Base-by-base conservation (phyloP, 2,888 invertebrate species). In the Thymelicus sylvestris region DNA sequence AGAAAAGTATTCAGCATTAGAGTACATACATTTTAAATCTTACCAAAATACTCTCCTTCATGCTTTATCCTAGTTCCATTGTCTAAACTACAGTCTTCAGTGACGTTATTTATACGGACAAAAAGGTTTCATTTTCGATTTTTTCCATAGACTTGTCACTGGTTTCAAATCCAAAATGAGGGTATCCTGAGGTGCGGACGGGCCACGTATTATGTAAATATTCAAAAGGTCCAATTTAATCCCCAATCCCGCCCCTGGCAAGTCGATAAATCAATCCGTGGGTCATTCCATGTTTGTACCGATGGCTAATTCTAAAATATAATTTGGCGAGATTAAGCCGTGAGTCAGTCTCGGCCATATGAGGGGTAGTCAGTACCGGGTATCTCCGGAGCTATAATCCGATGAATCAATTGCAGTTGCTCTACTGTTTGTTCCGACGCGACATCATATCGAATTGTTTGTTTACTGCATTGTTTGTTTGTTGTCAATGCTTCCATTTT, bases 401-500 rank as follows among this genome's bases (percentile, higher is more conserved):
- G 68, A 57, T 63, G 39, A 69, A 57, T 69, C 68, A 63, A 69
- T 69, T 48, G 47, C n/a, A 47, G 31, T 44, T 41, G 52, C 62
- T 57, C 68, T 12, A 15, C 7, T 69, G 57, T 69, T 69, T 69
- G 68, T 69, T 69, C 68, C 68, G 63, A 38, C 19, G 68, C 68
- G 57, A 69, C 63, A 69, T 69, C 63, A 63, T 69, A 69, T 63
- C 62, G 31, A 39, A 55, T 62, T 69, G 57, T 69, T 69, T 63
- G 68, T 57, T 48, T 1, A 60, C 31, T n/a, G 61, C 44, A 31
- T 24, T 57, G 52, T 47, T 57, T 61, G 61, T 67, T 61, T 39
- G 38, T 52, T 67, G 67, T 41, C 59, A 60, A 48, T 55, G 52
- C 44, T 47, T 57, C 57, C 47, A 52, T 57, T 57, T 12, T 44